phyloP scores from a whole-genome alignment of 2,113 vertebrate species.

The Recurvirostra avosetta region DNA sequence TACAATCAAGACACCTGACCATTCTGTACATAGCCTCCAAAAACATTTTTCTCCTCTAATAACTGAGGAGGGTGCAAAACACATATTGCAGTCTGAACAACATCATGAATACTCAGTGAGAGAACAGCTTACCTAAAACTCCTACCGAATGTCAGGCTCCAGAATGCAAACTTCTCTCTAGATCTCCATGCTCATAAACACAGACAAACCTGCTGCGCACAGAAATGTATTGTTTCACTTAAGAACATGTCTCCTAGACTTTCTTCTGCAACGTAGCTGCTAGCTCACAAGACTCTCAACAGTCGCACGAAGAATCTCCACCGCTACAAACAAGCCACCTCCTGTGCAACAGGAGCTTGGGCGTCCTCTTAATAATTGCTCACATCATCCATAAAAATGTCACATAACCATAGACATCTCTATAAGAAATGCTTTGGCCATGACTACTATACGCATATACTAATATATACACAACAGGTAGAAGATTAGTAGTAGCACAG shows the following conservation, averaged over 20 bases:
- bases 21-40: neutral
- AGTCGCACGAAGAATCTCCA: neutral
- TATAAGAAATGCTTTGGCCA: neutral
- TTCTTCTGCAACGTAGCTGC: neutral
- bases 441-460: accelerated
- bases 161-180: neutral
- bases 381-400: neutral
- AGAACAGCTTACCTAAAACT: neutral
- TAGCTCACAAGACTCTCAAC: too few relatives aligned
- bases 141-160: neutral
- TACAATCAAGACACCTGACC: neutral
- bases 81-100: accelerated
- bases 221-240: neutral
- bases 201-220: neutral
- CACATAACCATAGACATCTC: neutral
- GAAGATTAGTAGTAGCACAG: too few relatives aligned
- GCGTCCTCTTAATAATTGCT: neutral
- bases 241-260: neutral
- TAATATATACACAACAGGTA: accelerated
- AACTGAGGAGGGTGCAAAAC: neutral
- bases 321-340: neutral
- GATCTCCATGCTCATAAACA: neutral
- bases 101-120: neutral
- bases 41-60: neutral
- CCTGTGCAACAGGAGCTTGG: neutral